Conservation (phyloP, 2,888 invertebrate species). For the Folsomia candida region DNA sequence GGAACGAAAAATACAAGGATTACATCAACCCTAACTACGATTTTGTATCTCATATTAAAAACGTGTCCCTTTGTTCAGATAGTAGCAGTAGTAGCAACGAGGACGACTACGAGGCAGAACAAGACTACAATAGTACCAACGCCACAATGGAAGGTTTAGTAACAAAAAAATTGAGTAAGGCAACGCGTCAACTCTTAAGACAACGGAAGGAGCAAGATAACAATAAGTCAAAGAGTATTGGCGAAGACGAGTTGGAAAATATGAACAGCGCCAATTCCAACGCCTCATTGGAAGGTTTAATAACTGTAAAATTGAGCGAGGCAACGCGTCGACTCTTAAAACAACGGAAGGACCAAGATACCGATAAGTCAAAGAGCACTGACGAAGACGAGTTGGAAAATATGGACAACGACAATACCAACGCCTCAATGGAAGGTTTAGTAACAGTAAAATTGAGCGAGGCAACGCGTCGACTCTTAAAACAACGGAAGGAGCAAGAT, state of each 20-base stretch:
- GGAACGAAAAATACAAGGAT: conserved; percentile 73
- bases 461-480: neutral
- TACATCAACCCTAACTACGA: conserved; percentile 68
- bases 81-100: neutral
- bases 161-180: neutral
- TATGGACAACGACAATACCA: conserved; percentile 1
- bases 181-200: neutral
- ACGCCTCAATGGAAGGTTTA: too few species aligned
- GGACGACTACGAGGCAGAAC: neutral
- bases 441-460: neutral
- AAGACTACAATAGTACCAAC: conserved; percentile 1
- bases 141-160: too few species aligned
- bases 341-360: too few species aligned
- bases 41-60: neutral
- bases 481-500: neutral
- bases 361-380: too few species aligned
- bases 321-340: neutral
- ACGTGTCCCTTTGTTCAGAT: conserved; percentile 4
- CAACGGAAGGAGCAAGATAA: too few species aligned
- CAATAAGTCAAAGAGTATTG: too few species aligned
- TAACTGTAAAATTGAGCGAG: neutral
- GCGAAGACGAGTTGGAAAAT: neutral
- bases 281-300: too few species aligned
- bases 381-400: neutral
- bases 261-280: conserved; percentile 2